Evolutionary conservation across 2,888 invertebrate species (phyloP).

Genomic region (Perizoma affinitatum): DNA sequence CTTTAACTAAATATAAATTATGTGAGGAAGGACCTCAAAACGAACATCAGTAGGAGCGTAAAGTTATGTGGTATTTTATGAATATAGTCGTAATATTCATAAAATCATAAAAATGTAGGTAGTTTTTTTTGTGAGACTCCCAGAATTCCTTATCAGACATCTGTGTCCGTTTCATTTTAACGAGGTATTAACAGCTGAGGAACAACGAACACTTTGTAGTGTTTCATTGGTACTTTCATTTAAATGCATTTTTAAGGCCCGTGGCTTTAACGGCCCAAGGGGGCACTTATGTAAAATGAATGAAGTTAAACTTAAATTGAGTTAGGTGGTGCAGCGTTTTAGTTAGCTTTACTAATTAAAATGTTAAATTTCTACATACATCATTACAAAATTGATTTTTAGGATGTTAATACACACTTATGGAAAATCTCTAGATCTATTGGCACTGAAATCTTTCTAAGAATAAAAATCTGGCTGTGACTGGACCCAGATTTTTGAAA

Average conservation of each 20-base stretch:
- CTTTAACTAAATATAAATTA: too few relatives aligned
- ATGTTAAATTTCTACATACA: neutral
- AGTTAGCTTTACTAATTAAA: neutral
- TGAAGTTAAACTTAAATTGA: conserved; percentile 10
- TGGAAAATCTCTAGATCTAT: too few relatives aligned
- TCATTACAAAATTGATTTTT: too few relatives aligned
- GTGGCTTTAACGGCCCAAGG: conserved; percentile 40
- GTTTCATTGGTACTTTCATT: conserved; percentile 47
- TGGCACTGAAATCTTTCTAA: too few relatives aligned
- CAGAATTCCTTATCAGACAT: conserved; percentile 14
- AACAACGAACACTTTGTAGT: conserved; percentile 39
- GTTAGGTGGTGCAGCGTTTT: neutral
- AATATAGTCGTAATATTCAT: too few relatives aligned
- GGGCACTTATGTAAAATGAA: conserved; percentile 24
- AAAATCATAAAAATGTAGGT: conserved; percentile 4
- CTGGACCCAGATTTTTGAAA: too few relatives aligned
- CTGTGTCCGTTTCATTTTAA: conserved; percentile 25
- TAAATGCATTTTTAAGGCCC: conserved; percentile 46
- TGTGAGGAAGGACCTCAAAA: too few relatives aligned
- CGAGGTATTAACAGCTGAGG: conserved; percentile 34
- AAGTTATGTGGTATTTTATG: too few relatives aligned
- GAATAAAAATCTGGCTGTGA: too few relatives aligned
- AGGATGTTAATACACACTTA: too few relatives aligned
- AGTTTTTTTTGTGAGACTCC: neutral
- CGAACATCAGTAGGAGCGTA: too few relatives aligned